Base-by-base conservation (phyloP, 1,140 invertebrate genomes). In the Euwallacea similis region DNA sequence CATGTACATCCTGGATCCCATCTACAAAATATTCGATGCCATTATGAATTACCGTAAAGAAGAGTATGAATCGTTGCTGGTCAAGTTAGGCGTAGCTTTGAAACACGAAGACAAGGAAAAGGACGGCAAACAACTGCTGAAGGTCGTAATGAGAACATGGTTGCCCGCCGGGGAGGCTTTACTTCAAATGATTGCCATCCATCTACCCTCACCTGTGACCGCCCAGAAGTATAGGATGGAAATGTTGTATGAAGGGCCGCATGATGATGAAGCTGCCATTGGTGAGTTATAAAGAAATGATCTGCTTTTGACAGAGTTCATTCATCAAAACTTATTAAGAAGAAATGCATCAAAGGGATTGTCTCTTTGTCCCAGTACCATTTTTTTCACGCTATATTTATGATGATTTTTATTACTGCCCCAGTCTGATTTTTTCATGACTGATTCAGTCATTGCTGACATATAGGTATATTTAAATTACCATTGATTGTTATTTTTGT, bases 121-220 rank as follows among this genome's bases (percentile, higher is more conserved):
- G 81, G 95, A 98, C 79, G 95, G 95, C 80, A 97, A 96, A 82
- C 89, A 90, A 73, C 84, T 97, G 54, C 85, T 97, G 69, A 97
- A 97, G 87, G 93, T 97, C 78, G 93, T 99, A 43, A 99, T 99
- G 97, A 90, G 97, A 80, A 95, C 94, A 63, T 99, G 98, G 98
- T 86, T 99, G 80, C 98, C 98, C 70, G 98, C 98, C 85, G 98
- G 98, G 79, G 98, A 99, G 84, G 96, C 98, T 81, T 85, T 99
- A 77, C 93, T 99, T 88, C 96, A 99, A 88, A 99, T 99, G 98
- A 99, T 99, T 85, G 96, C 96, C 83, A 98, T 99, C 81, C 98
- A 99, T 83, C 86, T 99, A 80, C 98, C 98, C 73, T 99, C 98
- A 41, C 98, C 98, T 50, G 97, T 99, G 41, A 95, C 95, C 69